Evolutionary conservation across 92 coral and sea anemone species (phyloP), one percentile per base, ranked within the genome.

Genomic region (Porites cylindrica): DNA sequence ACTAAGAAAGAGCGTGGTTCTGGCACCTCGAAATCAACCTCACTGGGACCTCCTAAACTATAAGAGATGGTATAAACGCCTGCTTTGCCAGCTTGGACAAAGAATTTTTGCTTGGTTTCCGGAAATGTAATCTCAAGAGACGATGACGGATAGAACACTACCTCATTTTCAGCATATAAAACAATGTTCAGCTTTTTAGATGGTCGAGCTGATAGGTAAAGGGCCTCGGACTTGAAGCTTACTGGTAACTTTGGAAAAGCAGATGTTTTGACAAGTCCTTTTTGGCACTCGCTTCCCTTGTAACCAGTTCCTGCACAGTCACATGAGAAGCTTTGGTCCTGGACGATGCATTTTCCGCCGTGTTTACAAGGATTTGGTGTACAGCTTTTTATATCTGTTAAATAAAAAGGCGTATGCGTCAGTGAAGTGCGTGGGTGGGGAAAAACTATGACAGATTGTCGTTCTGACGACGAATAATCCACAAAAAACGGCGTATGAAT

Each of bases 261-360:
- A 14, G 94, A 93, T 60, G 85, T 89, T 20, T 67, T 50, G 72
- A 94, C 77, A 67, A 77, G 12, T 21, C 94, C 96, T 8, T 76
- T 84, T 51, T 91, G 76, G 58, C 96, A 94, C 38, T 26, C 75
- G n/a, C 38, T 75, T 13, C 96, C 96, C 51, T 53, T 78, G 62
- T 91, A 94, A 20, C 94, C 96, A 2, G 96, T 94, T 6, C 72
- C 65, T 24, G 84, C 47, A 80, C 96, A 94, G 69, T 80, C 32
- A 51, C 96, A 94, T 20, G 76, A 20, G 67, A 75, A 94, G 0
- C 59, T 59, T 20, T 70, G 54, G 65, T 86, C 83, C 6, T 73
- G 11, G 14, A 76, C 65, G 8, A 23, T 38, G 51, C 96, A 94
- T 75, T 51, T 64, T 21, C 94, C 94, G 11, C 82, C 94, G 24